Base-by-base conservation (phyloP, 2,888 invertebrate species). In the Hirtodrosophila cameraria region DNA sequence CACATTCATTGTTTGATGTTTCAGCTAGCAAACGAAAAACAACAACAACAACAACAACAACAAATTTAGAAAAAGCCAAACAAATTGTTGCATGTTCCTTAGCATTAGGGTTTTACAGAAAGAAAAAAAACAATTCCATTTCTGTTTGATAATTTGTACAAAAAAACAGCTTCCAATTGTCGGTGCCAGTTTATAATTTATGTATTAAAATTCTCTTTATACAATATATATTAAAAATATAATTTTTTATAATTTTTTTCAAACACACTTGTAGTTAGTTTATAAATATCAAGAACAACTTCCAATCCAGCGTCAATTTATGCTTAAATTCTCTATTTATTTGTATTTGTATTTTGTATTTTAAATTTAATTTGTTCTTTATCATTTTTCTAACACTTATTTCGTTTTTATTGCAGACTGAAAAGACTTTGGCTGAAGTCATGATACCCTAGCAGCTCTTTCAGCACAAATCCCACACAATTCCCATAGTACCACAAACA, bases 401-500 rank as follows among this genome's bases (percentile, higher is more conserved):
- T 38, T 57, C 2, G 1, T 15, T 50, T 57, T 46, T 28, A 20
- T 64, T 59, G 54, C 92, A 96, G 95, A 96, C 96, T 69, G 96
- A 96, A 91, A 94, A 94, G 89, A 94, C 95, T 54, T 92, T 96
- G 80, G 93, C 93, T 67, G 94, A 95, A 90, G 92, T 96, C 53
- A 93, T 96, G 90, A 89, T 88, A 79, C 86, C 82, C 73, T 89
- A 86, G 84, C 84, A 68, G 73, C 55, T 16, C 59, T 60, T 69
- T 57, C 64, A 74, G 65, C 75, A 65, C 57, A 61, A 55, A 33
- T 13, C 12, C 28, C 20, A 27, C 3, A 36, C 11, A 49, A 46
- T 33, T 6, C 43, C 25, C 35, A n/a, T 16, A 42, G 28, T 31
- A 27, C 11, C 46, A 45, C 28, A 28, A n/a, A 43, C 38, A 35